A percentile compares a stretch with the other conserved stretches of the same genome.
Evolutionary conservation across 2,113 vertebrate genomes (phyloP).

Genomic region (Gopherus evgoodei): DNA sequence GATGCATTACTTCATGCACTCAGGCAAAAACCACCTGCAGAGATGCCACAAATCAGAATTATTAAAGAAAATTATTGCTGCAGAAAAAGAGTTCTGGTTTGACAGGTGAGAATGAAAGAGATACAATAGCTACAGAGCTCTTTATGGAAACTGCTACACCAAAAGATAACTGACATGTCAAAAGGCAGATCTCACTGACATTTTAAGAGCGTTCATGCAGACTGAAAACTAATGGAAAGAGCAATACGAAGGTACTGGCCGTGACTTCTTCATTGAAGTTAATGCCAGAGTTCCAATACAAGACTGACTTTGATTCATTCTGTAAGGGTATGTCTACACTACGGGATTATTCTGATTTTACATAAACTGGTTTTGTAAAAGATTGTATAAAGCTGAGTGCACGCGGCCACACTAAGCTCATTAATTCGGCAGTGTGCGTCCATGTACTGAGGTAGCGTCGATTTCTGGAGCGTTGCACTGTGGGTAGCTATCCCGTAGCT

Average conservation of each 20-base stretch:
- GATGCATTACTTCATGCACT: neutral
- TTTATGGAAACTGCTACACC: neutral
- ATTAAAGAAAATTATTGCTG: constrained; percentile 5
- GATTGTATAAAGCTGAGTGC: no score
- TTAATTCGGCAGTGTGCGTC: no score
- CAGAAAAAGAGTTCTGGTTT: constrained; percentile 17
- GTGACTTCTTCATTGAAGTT: neutral
- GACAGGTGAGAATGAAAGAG: constrained; percentile 44
- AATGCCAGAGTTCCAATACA: neutral
- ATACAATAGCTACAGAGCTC: neutral
- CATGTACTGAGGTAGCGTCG: no score
- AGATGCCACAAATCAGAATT: neutral
- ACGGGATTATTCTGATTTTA: no score
- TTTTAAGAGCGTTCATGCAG: neutral
- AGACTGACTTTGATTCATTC: neutral
- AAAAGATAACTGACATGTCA: neutral
- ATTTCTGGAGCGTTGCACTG: no score
- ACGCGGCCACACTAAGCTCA: no score
- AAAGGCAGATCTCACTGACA: neutral
- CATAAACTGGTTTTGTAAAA: no score
- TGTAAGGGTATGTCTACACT: neutral
- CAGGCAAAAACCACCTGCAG: constrained; percentile 36
- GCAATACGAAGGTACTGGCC: neutral
- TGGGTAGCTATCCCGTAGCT: no score
- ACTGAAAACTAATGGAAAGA: neutral